phyloP scores from a whole-genome alignment of 2,797 vertebrate genomes.

The Crenichthys baileyi region DNA sequence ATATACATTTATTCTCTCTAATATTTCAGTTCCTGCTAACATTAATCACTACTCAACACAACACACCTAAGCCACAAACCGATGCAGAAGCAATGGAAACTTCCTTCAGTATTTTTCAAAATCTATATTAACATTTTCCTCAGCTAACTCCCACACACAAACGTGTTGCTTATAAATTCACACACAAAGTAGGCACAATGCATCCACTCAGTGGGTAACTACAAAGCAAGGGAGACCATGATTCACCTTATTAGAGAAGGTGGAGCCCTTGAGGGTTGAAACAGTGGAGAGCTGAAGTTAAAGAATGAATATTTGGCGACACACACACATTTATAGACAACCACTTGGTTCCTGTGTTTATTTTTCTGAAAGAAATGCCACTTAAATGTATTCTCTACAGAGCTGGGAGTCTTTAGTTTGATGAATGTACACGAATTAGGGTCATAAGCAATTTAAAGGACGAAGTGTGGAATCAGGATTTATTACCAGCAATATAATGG shows the following conservation, averaged over 20 bases:
- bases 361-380: conserved; percentile 11
- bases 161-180: conserved; percentile 24
- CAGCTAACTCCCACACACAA: conserved; percentile 26
- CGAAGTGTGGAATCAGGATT: neutral
- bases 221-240: conserved; percentile 48
- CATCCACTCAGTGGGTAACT: conserved; percentile 44
- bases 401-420: neutral
- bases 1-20: neutral
- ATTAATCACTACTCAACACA: conserved; percentile 9
- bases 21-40: neutral
- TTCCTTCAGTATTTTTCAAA: conserved; percentile 29
- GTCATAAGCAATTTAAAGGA: neutral
- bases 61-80: conserved; percentile 13
- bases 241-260: conserved; percentile 68
- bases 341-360: conserved; percentile 22
- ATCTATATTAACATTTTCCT: conserved; percentile 20
- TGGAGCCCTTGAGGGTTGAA: conserved; percentile 64
- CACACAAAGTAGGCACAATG: conserved; percentile 39
- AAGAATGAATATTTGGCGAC: conserved; percentile 46
- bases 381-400: neutral
- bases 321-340: conserved; percentile 19
- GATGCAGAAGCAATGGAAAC: conserved; percentile 41
- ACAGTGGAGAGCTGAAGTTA: conserved; percentile 63
- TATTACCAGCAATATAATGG: neutral
- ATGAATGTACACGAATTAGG: neutral